Evolutionary conservation across 2,113 vertebrate genomes (phyloP).

Genomic region (Corythoichthys haematopterus): DNA sequence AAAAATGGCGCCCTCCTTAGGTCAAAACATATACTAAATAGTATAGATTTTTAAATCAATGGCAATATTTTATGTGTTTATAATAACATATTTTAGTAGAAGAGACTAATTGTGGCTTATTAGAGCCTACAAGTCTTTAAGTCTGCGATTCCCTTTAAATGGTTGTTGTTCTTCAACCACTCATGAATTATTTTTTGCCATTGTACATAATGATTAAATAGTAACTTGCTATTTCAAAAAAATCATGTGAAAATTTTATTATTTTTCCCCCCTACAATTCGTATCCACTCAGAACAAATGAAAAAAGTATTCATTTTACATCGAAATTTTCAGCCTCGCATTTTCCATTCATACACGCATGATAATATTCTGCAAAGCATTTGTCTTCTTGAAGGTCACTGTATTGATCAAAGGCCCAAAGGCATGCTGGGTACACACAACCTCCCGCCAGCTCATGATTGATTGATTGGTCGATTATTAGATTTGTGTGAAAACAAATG

Average conservation of each 20-base stretch:
- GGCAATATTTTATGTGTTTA: no score
- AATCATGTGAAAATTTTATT: not conserved
- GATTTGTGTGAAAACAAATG: constrained; percentile 23
- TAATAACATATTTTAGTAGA: no score
- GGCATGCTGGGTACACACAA: constrained; percentile 16
- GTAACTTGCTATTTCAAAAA: not conserved
- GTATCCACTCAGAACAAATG: not conserved
- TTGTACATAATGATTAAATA: no score
- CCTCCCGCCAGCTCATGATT: constrained; percentile 40
- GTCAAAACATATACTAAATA: no score
- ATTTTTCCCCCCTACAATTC: not conserved
- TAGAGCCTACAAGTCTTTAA: no score
- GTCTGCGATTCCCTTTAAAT: no score
- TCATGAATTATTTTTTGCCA: no score
- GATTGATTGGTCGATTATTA: constrained; percentile 44
- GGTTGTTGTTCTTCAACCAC: no score
- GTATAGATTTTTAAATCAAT: no score
- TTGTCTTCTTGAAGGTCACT: constrained; percentile 45
- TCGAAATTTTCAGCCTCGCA: not conserved
- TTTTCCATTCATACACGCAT: not conserved
- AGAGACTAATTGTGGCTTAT: no score
- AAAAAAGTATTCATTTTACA: not conserved
- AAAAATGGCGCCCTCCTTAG: no score
- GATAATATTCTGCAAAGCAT: not conserved
- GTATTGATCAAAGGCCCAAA: constrained; percentile 40